Evolutionary conservation across 2,797 vertebrate genomes (phyloP).

Genomic region (Amazona ochrocephala): DNA sequence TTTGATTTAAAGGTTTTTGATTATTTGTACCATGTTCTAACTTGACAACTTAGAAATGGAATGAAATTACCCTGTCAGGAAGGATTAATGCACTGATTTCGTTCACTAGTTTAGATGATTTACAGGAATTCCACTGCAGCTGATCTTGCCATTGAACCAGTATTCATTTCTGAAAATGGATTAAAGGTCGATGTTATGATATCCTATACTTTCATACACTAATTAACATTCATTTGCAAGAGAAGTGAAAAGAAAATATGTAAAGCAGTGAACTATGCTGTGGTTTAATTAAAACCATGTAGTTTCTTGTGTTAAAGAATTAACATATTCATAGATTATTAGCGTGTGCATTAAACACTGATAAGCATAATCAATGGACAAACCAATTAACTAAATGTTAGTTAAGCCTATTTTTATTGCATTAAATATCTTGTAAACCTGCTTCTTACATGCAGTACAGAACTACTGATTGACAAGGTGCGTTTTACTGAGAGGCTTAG

Average conservation of each 20-base stretch:
- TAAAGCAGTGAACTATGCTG: neutral
- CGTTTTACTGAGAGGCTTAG: neutral
- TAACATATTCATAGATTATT: neutral
- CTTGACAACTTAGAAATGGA: conserved; percentile 70
- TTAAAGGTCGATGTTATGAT: conserved; percentile 16
- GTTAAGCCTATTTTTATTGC: neutral
- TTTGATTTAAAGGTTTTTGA: conserved; percentile 75
- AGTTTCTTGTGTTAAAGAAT: neutral
- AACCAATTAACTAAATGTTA: neutral
- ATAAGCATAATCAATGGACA: neutral
- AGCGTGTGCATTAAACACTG: neutral
- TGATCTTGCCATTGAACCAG: conserved; percentile 23
- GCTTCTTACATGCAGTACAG: neutral
- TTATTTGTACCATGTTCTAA: conserved; percentile 72
- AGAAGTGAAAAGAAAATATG: neutral
- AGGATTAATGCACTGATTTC: conserved; percentile 74
- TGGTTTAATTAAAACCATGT: conserved; percentile 3
- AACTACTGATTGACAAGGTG: neutral
- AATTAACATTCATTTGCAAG: conserved; percentile 38
- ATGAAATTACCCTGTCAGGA: conserved; percentile 73
- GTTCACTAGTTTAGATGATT: conserved; percentile 59
- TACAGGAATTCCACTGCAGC: conserved; percentile 40
- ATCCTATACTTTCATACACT: conserved; percentile 23
- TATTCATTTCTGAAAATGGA: conserved; percentile 55
- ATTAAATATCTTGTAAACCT: neutral